These are phyloP conservation scores for Dipodomys stephensi DNA, from an alignment of 2,113 vertebrate genomes.

Conservation along the genomic window DNA sequence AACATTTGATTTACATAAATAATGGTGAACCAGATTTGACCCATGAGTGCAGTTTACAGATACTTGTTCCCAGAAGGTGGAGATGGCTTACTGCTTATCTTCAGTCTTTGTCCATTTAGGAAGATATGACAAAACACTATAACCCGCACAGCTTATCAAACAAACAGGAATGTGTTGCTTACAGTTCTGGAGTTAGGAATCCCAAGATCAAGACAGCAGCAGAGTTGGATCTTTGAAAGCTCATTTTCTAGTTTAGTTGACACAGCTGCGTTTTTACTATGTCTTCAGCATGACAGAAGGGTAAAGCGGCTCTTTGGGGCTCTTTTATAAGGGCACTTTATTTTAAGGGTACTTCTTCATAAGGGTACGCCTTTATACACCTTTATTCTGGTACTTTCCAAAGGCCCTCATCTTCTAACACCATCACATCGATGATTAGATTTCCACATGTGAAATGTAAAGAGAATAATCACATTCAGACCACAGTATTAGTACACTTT, in stretches of 20 bases:
- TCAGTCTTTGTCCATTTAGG: not conserved
- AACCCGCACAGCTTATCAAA: not conserved
- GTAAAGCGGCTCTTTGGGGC: not conserved
- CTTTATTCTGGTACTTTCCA: no score
- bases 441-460: not conserved
- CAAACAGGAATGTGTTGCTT: not conserved
- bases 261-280: not conserved
- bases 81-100: not conserved
- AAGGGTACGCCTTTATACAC: no score
- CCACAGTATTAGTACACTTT: no score
- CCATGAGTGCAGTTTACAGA: not conserved
- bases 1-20: slow-evolving; percentile 1
- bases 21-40: not conserved
- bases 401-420: not conserved
- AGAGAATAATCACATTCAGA: not conserved
- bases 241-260: not conserved
- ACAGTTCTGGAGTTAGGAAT: not conserved
- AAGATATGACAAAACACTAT: not conserved
- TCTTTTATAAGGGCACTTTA: not conserved
- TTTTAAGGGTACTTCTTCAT: no score
- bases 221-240: not conserved
- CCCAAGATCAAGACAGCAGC: not conserved
- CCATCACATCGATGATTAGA: not conserved
- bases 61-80: not conserved
- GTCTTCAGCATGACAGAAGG: not conserved